Conservation (phyloP, 37 sponge, comb jelly and placozoan genomes). For the Oopsacas minuta region DNA sequence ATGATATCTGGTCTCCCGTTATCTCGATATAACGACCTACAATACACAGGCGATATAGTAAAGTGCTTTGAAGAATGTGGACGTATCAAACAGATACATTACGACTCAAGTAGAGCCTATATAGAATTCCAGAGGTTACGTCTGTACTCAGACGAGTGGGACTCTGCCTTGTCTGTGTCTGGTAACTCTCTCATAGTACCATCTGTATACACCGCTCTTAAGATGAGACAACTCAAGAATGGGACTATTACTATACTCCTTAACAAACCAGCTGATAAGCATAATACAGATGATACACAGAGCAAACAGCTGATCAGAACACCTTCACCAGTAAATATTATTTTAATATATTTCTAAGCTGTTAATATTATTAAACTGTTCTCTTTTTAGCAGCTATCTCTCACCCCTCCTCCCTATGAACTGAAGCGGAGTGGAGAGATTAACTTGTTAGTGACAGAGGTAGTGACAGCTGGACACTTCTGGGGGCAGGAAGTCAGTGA, state of each 20-base stretch:
- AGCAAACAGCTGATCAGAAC: not conserved
- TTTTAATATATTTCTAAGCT: too few relatives aligned
- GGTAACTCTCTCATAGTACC: not conserved
- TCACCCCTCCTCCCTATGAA: not conserved
- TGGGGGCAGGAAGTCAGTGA: slow-evolving; percentile 55
- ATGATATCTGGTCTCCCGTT: slow-evolving; percentile 34
- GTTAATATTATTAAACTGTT: too few relatives aligned
- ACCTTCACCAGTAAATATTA: too few relatives aligned
- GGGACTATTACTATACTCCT: not conserved
- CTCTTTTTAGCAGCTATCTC: not conserved
- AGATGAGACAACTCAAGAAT: slow-evolving; percentile 16
- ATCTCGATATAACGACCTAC: not conserved
- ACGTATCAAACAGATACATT: not conserved
- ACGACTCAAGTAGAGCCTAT: slow-evolving; percentile 18
- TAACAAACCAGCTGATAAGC: not conserved
- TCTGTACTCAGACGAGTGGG: not conserved
- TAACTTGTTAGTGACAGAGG: slow-evolving; percentile 15
- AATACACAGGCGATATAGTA: not conserved
- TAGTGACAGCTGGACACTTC: slow-evolving; percentile 65
- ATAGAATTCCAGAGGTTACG: slow-evolving; percentile 18
- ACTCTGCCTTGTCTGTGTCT: not conserved
- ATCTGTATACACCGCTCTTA: slow-evolving; percentile 22
- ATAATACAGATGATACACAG: not conserved
- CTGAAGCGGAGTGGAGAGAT: not conserved
- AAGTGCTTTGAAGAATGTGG: not conserved